phyloP scores from a whole-genome alignment of 1,140 invertebrate species.

The Eueides isabella region DNA sequence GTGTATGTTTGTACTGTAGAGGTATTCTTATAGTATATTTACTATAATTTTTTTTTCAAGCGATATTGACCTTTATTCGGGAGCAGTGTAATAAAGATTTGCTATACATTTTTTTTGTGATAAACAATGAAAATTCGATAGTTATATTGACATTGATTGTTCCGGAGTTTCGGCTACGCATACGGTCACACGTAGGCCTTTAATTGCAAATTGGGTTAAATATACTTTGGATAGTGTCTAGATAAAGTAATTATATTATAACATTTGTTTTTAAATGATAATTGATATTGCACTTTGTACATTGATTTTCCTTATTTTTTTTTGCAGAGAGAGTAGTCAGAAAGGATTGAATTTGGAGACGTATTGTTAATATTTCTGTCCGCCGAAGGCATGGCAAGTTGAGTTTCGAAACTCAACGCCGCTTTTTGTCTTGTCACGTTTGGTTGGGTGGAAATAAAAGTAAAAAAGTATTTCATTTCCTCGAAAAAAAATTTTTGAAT shows the following conservation, averaged over 20 bases:
- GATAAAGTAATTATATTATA: constrained; percentile 41
- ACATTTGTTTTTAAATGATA: constrained; percentile 40
- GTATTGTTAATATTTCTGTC: no score
- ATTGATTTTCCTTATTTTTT: constrained; percentile 54
- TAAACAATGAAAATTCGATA: constrained; percentile 42
- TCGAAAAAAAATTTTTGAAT: no score
- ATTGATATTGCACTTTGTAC: constrained; percentile 40
- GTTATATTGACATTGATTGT: constrained; percentile 40
- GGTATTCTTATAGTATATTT: constrained; percentile 18
- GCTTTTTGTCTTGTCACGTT: no score
- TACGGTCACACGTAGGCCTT: constrained; percentile 47
- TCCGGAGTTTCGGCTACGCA: constrained; percentile 37
- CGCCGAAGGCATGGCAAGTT: no score
- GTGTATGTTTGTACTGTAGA: constrained; percentile 43
- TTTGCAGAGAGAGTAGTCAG: no score
- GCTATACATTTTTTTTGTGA: constrained; percentile 32
- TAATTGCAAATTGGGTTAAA: constrained; percentile 58
- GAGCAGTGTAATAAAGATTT: constrained; percentile 7
- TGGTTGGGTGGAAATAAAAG: no score
- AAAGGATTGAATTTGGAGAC: background rate
- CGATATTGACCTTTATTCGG: constrained; percentile 30
- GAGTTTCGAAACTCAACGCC: no score
- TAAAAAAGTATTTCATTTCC: no score
- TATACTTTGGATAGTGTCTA: constrained; percentile 32
- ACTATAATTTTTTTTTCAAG: constrained; percentile 17